These are phyloP conservation scores for Taeniopygia guttata DNA, from an alignment of 2,797 vertebrate species.

Conservation along the genomic window DNA sequence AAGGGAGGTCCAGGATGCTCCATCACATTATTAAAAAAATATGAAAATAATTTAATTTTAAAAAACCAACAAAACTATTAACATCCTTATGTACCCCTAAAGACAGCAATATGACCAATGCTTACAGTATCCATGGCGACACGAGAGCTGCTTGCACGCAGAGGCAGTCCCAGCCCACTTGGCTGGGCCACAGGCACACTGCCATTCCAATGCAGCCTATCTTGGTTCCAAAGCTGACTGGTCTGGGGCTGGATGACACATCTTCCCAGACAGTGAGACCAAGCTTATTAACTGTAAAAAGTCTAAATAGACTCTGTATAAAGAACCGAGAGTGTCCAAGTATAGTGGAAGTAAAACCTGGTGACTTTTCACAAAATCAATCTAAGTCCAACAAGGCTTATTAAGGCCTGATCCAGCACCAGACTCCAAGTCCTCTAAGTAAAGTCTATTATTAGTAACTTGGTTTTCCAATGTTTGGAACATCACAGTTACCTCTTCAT, in stretches of 20 bases:
- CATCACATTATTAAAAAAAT: accelerated
- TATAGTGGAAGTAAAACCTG: neutral
- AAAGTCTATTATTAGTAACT: neutral
- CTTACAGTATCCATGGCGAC: neutral
- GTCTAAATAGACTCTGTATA: neutral
- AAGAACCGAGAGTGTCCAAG: neutral
- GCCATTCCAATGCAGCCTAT: neutral
- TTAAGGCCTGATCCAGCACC: neutral
- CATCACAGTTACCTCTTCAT: neutral
- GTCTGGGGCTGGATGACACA: neutral
- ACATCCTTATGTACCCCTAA: neutral
- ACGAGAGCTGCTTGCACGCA: neutral
- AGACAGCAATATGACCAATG: neutral
- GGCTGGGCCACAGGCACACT: neutral
- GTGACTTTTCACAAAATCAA: neutral
- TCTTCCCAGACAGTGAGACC: neutral
- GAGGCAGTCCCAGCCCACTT: neutral
- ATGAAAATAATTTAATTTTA: neutral
- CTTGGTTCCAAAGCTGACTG: neutral
- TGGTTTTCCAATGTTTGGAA: neutral
- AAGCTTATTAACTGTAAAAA: neutral
- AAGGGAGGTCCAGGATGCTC: neutral
- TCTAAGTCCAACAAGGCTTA: neutral
- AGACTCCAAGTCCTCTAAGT: neutral
- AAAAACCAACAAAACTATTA: neutral